Percentiles rank a stretch among this genome's conserved stretches.
These are phyloP conservation scores for Dipodomys merriami DNA, from an alignment of 2,113 vertebrate species.

Conservation along the genomic window DNA sequence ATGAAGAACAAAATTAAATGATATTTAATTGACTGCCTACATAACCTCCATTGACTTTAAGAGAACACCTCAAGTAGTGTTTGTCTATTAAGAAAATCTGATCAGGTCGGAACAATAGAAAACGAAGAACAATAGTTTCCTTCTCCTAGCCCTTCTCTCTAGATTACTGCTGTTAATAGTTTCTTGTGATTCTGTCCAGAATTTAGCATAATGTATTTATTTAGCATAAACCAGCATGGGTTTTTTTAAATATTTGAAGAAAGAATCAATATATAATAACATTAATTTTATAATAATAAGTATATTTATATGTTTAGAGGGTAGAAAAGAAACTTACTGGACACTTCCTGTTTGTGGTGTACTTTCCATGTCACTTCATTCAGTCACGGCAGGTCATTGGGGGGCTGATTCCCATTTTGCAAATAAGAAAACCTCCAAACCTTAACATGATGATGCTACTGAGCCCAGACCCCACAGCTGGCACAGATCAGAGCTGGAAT, in stretches of 20 bases:
- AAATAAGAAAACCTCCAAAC: background rate
- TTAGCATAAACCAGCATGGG: too few relatives aligned
- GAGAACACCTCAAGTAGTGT: background rate
- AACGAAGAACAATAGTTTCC: background rate
- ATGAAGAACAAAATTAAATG: constrained; percentile 9
- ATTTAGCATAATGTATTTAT: too few relatives aligned
- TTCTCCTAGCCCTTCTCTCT: background rate
- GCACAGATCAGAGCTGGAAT: background rate
- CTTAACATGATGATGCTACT: background rate
- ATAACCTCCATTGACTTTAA: background rate
- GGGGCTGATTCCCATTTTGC: background rate
- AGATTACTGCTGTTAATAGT: background rate
- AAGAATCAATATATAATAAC: too few relatives aligned
- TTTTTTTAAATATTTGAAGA: too few relatives aligned
- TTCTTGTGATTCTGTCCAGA: background rate
- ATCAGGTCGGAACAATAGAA: constrained; percentile 19
- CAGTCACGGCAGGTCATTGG: background rate
- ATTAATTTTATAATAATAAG: too few relatives aligned
- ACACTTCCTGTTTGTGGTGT: background rate
- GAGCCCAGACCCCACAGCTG: background rate
- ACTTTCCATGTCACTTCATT: background rate
- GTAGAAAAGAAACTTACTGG: background rate
- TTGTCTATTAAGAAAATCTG: constrained; percentile 12
- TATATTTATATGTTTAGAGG: background rate
- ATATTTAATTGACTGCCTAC: background rate